A percentile compares a stretch with the other conserved stretches of the same genome.
phyloP scores from a whole-genome alignment of 1,140 invertebrate genomes.

The Thaumetopoea pityocampa region DNA sequence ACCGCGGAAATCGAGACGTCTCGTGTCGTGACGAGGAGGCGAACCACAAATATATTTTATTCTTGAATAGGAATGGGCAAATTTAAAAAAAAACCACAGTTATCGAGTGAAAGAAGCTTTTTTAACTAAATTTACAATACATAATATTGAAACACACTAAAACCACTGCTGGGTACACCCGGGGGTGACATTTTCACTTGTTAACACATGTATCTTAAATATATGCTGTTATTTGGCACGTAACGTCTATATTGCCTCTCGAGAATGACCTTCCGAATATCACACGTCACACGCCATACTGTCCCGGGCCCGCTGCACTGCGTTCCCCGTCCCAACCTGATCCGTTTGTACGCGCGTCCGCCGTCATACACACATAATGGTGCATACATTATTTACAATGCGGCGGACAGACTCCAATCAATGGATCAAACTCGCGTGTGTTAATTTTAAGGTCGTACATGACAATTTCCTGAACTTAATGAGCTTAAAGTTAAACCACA shows the following conservation, averaged over 20 bases:
- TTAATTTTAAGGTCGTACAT: too few species aligned
- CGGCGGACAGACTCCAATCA: too few species aligned
- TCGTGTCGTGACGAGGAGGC: constrained; percentile 1
- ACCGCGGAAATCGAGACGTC: too few species aligned
- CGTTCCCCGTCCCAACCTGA: too few species aligned
- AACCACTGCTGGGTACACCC: constrained; percentile 3
- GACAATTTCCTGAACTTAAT: too few species aligned
- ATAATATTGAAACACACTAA: constrained; percentile 13
- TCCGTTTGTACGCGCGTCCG: too few species aligned
- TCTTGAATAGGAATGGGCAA: constrained; percentile 4
- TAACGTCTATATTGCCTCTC: constrained; percentile 20
- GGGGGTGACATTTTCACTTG: background rate
- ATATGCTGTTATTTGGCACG: constrained; percentile 26
- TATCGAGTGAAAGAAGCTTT: constrained; percentile 67
- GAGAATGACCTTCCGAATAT: constrained; percentile 6
- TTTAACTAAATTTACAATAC: constrained; percentile 65
- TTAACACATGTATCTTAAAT: too few species aligned
- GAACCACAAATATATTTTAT: background rate
- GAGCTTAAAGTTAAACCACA: too few species aligned
- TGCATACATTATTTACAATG: constrained; percentile 63
- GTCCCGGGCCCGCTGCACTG: too few species aligned
- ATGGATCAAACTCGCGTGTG: too few species aligned
- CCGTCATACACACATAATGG: constrained; percentile 46
- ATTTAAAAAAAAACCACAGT: constrained; percentile 48
- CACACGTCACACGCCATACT: too few species aligned